phyloP scores from a whole-genome alignment of 2,888 invertebrate species.

The Melipona bicolor region DNA sequence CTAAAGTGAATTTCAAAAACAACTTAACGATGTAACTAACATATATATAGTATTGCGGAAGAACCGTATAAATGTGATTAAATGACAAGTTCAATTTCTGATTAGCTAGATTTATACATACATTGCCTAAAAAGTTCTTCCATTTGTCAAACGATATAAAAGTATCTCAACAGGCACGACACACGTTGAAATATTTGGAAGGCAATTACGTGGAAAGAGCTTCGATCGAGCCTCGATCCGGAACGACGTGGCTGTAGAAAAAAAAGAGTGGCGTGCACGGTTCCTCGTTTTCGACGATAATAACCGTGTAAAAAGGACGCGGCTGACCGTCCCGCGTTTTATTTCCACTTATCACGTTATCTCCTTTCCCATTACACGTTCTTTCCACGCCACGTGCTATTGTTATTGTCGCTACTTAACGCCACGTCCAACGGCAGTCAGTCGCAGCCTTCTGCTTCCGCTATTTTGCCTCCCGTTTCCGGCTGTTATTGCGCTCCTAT shows the following conservation, averaged over 20 bases:
- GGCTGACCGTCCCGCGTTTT: slow-evolving; percentile 57
- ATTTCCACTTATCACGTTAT: slow-evolving; percentile 66
- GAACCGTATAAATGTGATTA: too few relatives aligned
- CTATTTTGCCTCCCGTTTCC: slow-evolving; percentile 50
- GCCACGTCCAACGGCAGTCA: slow-evolving; percentile 41
- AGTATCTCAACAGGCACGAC: neutral
- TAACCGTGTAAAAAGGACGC: slow-evolving; percentile 53
- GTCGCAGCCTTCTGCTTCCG: slow-evolving; percentile 32
- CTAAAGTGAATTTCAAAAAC: too few relatives aligned
- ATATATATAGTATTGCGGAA: too few relatives aligned
- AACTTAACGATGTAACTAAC: too few relatives aligned
- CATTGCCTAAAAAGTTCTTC: neutral
- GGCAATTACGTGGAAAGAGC: slow-evolving; percentile 1
- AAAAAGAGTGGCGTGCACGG: slow-evolving; percentile 11
- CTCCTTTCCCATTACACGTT: slow-evolving; percentile 61
- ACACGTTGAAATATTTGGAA: neutral
- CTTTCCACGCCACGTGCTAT: slow-evolving; percentile 53
- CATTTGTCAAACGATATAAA: neutral
- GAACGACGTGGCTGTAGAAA: too few relatives aligned
- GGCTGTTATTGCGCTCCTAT: slow-evolving; percentile 45
- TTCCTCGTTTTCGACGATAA: slow-evolving; percentile 42
- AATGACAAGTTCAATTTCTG: too few relatives aligned
- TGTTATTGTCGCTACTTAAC: slow-evolving; percentile 64
- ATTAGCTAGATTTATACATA: too few relatives aligned
- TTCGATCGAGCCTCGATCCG: neutral